phyloP scores from a whole-genome alignment of 2,113 vertebrate species.

The Hydrolagus affinis region DNA sequence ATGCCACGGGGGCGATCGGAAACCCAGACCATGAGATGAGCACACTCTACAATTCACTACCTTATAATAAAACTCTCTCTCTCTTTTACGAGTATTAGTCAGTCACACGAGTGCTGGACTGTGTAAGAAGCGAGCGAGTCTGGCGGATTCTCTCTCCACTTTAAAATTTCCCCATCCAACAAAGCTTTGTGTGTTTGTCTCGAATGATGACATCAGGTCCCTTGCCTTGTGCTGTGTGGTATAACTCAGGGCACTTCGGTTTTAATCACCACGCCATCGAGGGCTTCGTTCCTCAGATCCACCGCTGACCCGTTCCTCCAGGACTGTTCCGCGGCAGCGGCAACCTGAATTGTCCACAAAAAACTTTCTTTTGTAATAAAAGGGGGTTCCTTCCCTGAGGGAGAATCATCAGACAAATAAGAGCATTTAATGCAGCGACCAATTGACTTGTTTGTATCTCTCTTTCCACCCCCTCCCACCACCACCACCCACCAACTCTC shows the following conservation, averaged over 20 bases:
- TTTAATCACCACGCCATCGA: not conserved
- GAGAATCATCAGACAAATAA: slow-evolving; percentile 18
- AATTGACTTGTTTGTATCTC: not conserved
- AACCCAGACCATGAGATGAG: not conserved
- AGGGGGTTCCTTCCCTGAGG: slow-evolving; percentile 41
- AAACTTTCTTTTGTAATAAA: slow-evolving; percentile 46
- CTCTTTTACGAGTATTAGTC: not conserved
- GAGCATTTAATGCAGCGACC: too few species aligned
- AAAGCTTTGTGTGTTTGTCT: too few species aligned
- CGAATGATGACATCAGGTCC: not conserved
- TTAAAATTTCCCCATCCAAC: not conserved
- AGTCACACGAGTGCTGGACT: not conserved
- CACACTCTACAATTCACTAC: not conserved
- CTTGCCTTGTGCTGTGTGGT: not conserved
- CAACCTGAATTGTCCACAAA: slow-evolving; percentile 34
- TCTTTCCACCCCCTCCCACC: too few species aligned
- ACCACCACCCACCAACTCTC: not conserved
- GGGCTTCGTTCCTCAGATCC: not conserved
- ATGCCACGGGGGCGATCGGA: not conserved
- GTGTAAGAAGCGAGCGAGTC: not conserved
- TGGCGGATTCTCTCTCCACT: not conserved
- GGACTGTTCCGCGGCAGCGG: slow-evolving; percentile 39
- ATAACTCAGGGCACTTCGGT: slow-evolving; percentile 39
- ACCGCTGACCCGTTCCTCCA: slow-evolving; percentile 35
- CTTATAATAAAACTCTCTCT: slow-evolving; percentile 10